Evolutionary conservation across 2,797 vertebrate genomes (phyloP).

Genomic region (Coranthus polyacanthus): DNA sequence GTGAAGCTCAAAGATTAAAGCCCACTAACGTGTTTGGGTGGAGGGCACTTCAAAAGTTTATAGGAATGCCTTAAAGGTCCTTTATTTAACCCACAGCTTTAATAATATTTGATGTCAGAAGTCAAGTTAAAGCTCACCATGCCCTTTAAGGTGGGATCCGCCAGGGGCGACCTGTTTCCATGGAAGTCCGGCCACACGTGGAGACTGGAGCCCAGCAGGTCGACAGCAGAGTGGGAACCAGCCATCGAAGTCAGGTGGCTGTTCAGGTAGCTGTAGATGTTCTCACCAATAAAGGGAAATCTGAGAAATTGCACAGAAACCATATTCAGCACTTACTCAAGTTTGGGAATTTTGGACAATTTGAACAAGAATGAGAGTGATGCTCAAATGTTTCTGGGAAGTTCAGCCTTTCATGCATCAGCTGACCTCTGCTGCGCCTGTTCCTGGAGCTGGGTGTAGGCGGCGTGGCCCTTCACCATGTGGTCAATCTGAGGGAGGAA

Average conservation of each 20-base stretch:
- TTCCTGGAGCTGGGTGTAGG: slow-evolving; percentile 89
- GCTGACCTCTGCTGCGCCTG: slow-evolving; percentile 88
- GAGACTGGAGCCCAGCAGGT: slow-evolving; percentile 91
- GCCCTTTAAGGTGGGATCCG: slow-evolving; percentile 94
- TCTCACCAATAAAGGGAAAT: slow-evolving; percentile 79
- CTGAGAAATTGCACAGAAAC: slow-evolving; percentile 2
- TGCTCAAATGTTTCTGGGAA: slow-evolving; percentile 3
- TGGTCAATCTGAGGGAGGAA: slow-evolving; percentile 91
- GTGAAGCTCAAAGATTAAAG: too few relatives aligned
- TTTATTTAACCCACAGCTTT: neutral
- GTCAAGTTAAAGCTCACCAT: slow-evolving; percentile 86
- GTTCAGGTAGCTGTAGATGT: slow-evolving; percentile 92
- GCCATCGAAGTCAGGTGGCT: slow-evolving; percentile 89
- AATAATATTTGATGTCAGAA: neutral
- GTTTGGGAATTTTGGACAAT: neutral
- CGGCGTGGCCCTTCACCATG: slow-evolving; percentile 89
- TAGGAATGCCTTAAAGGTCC: neutral
- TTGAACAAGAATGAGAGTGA: slow-evolving; percentile 25
- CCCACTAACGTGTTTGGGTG: too few relatives aligned
- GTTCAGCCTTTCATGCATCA: slow-evolving; percentile 9
- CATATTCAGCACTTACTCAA: neutral
- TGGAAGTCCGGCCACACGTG: slow-evolving; percentile 99
- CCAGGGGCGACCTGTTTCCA: slow-evolving; percentile 96
- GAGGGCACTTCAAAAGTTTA: too few relatives aligned
- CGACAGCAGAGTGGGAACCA: slow-evolving; percentile 81